Evolutionary conservation across 1,140 invertebrate genomes (phyloP), one percentile per base, ranked within the genome.

Genomic region (Drosophila erecta): DNA sequence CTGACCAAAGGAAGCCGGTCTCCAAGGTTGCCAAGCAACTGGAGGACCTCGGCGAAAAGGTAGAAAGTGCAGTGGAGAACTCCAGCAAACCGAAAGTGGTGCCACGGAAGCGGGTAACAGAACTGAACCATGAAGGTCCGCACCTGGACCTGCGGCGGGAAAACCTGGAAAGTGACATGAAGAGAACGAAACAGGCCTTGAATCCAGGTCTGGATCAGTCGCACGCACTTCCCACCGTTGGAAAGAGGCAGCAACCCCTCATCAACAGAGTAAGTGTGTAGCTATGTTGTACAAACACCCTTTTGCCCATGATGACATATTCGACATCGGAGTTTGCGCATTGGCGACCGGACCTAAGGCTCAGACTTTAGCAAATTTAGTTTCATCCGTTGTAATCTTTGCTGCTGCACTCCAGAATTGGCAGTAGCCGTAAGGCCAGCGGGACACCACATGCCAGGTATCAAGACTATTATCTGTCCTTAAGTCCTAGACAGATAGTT

Each of bases 191-290:
- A 30, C 60, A 95, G 8, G 84, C 96, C 37, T 93, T 64, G 7
- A 33, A 73, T n/a, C 58, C 95, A 8, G 95, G 95, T 24, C 95
- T 96, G 81, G 96, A 96, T 79, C 93, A 95, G 81, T 76, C 95
- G 22, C 93, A 95, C 54, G 77, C 91, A 20, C 89, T 96, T 10
- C 95, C 95, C 8, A 93, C 94, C 72, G 81, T 95, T 3, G 95
- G 93, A 73, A 93, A 95, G 33, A 94, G 93, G 70, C 94, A 92
- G 89, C 90, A 95, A 49, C 94, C 93, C 72, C 91, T 93, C 43
- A 76, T 95, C 62, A 94, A 95, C 86, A 94, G 93, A 93, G 95
- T 96, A 92, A 81, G 83, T 7, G n/a, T 50, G 0, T 37, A 58
- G 44, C 24, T 1, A 33, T 30, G 7, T 12, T 2, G 11, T 22